These are phyloP conservation scores for Mustela erminea DNA, from an alignment of 2,797 vertebrate genomes.

Conservation along the genomic window DNA sequence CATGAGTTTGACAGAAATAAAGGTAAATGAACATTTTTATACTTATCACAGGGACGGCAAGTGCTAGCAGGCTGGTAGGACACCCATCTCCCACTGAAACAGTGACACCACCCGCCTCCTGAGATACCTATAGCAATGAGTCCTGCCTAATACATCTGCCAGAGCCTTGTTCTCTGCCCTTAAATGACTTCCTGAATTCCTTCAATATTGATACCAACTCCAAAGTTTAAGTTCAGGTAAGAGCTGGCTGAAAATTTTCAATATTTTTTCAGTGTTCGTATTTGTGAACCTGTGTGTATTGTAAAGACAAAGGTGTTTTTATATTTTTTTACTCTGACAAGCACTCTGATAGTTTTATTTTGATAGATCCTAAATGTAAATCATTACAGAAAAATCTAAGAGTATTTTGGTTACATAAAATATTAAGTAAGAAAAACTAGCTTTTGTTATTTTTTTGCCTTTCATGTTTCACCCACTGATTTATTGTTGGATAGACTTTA, in stretches of 20 bases:
- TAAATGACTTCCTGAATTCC: not conserved
- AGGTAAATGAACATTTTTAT: slow-evolving; percentile 64
- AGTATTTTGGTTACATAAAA: slow-evolving; percentile 22
- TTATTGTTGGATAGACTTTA: not conserved
- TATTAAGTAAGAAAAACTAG: slow-evolving; percentile 1
- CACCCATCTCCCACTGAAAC: not conserved
- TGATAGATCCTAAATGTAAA: slow-evolving; percentile 35
- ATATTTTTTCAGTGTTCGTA: not conserved
- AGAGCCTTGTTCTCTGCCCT: not conserved
- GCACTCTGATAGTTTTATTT: not conserved
- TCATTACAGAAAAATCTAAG: not conserved
- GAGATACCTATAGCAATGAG: not conserved
- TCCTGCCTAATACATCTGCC: not conserved
- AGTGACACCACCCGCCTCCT: not conserved
- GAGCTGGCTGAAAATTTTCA: not conserved
- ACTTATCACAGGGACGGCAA: slow-evolving; percentile 10
- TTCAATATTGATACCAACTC: not conserved
- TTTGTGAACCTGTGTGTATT: not conserved
- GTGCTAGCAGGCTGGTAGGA: not conserved
- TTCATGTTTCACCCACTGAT: not conserved
- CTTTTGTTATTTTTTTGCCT: not conserved
- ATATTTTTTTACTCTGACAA: not conserved
- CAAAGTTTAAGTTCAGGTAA: slow-evolving; percentile 45
- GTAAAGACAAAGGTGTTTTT: not conserved
- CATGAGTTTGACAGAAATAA: slow-evolving; percentile 68